These are phyloP conservation scores for Gallirallus australis DNA, from an alignment of 2,797 vertebrate genomes.

Conservation along the genomic window DNA sequence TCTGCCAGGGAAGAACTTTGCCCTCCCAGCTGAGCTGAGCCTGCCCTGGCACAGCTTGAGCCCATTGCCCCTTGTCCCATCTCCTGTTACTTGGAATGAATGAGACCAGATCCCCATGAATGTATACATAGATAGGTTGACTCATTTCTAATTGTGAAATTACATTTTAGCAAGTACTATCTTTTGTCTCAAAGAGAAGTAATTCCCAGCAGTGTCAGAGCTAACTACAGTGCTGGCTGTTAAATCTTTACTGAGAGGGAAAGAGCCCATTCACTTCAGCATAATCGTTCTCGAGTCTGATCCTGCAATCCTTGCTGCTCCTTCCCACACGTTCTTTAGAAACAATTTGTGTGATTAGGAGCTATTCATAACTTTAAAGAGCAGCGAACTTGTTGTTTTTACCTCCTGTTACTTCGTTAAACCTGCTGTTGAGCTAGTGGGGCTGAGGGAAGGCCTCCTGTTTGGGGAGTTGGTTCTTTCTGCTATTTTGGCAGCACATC, in stretches of 20 bases:
- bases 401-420: neutral
- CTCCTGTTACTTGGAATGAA: neutral
- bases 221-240: neutral
- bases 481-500: constrained; percentile 64
- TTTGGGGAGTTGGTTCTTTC: constrained; percentile 42
- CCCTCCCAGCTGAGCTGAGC: too few species aligned
- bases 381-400: neutral
- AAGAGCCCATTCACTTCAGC: neutral
- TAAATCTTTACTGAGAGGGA: neutral
- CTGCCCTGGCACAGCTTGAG: too few species aligned
- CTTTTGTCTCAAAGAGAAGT: neutral
- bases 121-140: neutral
- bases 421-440: neutral
- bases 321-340: neutral
- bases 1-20: too few species aligned
- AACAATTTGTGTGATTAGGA: neutral
- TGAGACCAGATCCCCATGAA: neutral
- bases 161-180: neutral
- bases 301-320: neutral
- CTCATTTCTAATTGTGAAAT: neutral
- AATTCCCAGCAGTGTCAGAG: neutral
- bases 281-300: neutral
- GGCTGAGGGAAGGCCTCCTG: neutral
- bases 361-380: neutral
- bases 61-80: too few species aligned